Evolutionary conservation across 2,113 vertebrate genomes (phyloP).

Genomic region (Carassius auratus): DNA sequence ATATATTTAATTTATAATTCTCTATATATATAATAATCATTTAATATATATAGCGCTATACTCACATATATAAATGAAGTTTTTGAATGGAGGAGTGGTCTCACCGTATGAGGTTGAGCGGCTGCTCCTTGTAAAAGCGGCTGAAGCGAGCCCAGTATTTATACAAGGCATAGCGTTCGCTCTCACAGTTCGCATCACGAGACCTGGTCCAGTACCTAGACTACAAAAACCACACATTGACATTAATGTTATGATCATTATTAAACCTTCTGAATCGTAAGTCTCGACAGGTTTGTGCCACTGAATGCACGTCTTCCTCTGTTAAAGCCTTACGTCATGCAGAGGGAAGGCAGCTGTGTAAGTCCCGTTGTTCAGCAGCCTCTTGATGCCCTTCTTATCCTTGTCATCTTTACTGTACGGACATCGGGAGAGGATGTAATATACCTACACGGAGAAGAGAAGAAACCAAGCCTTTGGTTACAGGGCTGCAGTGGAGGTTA

Average conservation of each 20-base stretch:
- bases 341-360: constrained; percentile 95
- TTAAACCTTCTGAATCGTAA: background rate
- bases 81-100: constrained; percentile 10
- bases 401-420: constrained; percentile 86
- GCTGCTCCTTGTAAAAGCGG: constrained; percentile 96
- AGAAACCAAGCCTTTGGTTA: background rate
- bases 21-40: too few relatives aligned
- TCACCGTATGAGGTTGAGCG: constrained; percentile 90
- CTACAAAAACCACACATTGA: constrained; percentile 23
- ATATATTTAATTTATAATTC: too few relatives aligned
- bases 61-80: too few relatives aligned
- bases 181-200: constrained; percentile 55
- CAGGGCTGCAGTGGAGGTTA: background rate
- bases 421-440: constrained; percentile 92
- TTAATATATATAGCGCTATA: too few relatives aligned
- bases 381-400: constrained; percentile 91
- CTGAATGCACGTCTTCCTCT: background rate
- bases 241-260: background rate
- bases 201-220: constrained; percentile 59
- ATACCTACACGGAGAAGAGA: constrained; percentile 79
- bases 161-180: constrained; percentile 86
- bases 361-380: constrained; percentile 91
- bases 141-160: constrained; percentile 94
- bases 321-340: constrained; percentile 84
- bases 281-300: background rate